These are phyloP conservation scores for Plebejus argus DNA, from an alignment of 2,888 invertebrate species.

Conservation along the genomic window DNA sequence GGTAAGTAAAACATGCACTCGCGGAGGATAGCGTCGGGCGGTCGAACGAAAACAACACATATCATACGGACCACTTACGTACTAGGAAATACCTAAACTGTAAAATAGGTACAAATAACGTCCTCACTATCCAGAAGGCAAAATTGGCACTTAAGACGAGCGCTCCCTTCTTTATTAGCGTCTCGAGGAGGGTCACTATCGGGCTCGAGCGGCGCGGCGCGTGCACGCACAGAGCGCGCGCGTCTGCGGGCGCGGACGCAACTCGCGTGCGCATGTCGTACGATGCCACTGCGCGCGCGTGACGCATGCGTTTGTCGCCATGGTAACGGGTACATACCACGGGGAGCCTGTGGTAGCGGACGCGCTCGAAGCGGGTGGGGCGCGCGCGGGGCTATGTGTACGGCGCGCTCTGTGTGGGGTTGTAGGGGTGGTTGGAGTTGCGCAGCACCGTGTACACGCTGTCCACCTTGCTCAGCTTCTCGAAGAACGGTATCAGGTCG, in stretches of 20 bases:
- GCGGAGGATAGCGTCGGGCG: slow-evolving; percentile 42
- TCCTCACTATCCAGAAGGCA: slow-evolving; percentile 81
- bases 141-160: slow-evolving; percentile 80
- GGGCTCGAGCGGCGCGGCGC: slow-evolving; percentile 41
- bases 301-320: slow-evolving; percentile 32
- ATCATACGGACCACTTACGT: slow-evolving; percentile 73
- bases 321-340: neutral
- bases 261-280: slow-evolving; percentile 24
- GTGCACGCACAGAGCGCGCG: slow-evolving; percentile 30
- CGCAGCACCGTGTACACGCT: slow-evolving; percentile 97
- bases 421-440: slow-evolving; percentile 94
- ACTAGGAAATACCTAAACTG: slow-evolving; percentile 76
- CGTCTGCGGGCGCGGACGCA: slow-evolving; percentile 40
- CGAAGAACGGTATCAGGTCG: slow-evolving; percentile 98
- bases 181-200: slow-evolving; percentile 52
- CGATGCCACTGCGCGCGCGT: slow-evolving; percentile 18
- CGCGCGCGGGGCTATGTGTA: slow-evolving; percentile 62
- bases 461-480: slow-evolving; percentile 97
- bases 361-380: slow-evolving; percentile 36
- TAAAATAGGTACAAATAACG: slow-evolving; percentile 78
- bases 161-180: slow-evolving; percentile 62
- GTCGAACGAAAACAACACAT: slow-evolving; percentile 49
- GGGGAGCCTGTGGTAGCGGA: slow-evolving; percentile 1
- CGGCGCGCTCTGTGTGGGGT: slow-evolving; percentile 75
- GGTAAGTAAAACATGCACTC: slow-evolving; percentile 35